Base-by-base conservation (phyloP, 1,140 invertebrate genomes). In the Pogonus chalceus region DNA sequence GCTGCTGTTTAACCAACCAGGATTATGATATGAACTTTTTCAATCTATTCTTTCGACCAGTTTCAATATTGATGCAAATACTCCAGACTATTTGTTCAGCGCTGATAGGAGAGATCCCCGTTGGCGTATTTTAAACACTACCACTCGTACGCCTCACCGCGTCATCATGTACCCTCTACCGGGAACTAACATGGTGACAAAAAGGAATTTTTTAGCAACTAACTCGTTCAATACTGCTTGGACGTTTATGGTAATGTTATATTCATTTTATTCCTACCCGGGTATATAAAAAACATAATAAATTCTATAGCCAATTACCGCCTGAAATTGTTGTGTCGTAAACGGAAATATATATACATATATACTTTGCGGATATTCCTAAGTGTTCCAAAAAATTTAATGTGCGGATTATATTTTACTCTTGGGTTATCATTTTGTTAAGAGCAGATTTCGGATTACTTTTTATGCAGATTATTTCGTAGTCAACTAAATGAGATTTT, bases 1-100 rank as follows among this genome's bases (percentile, higher is more conserved):
- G n/a, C n/a, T n/a, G n/a, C n/a, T n/a, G n/a, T n/a, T n/a, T n/a
- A n/a, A 31, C 26, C 26, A 4, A 14, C 7, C 26, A 43, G 37
- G 37, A 43, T 43, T 43, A 43, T 43, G 37, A 43, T 43, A 43
- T 43, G 37, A 43, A 43, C 37, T 43, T 43, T 43, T 43, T 43
- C 37, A 43, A 43, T 43, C 37, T 43, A 43, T 43, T 43, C 37
- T 43, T 43, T 16, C 7, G 37, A 10, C 7, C 18, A 43, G 37
- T 43, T 43, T 43, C 37, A 43, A 43, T 43, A 43, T 43, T 43
- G 37, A 43, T 43, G 18, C 37, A 43, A 43, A 43, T 43, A 18
- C 37, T 43, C 18, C 9, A 43, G 37, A 43, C 37, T 43, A 43
- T 43, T 43, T 43, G 37, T 43, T 7, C 37, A 31, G 14, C 26